Conservation (phyloP, 2,113 vertebrate genomes). For the Ammodytes dubius region DNA sequence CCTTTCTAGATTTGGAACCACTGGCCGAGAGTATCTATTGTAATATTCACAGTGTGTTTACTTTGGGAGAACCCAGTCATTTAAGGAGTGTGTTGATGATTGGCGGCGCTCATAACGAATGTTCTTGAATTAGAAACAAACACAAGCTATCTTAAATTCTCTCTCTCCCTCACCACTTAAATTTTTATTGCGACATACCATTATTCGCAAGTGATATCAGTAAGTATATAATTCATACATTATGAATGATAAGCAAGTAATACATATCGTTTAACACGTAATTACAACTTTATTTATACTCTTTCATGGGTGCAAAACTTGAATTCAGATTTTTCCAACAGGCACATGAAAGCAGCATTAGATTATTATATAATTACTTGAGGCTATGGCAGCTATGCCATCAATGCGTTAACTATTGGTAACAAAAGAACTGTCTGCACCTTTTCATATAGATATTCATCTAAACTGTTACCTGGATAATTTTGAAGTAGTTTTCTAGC, state of each 20-base stretch:
- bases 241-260: too few relatives aligned
- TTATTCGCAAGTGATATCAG: too few relatives aligned
- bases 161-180: neutral
- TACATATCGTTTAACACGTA: neutral
- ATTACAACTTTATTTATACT: neutral
- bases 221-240: too few relatives aligned
- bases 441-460: slow-evolving; percentile 11
- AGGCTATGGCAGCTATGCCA: slow-evolving; percentile 2
- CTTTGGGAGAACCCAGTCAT: neutral
- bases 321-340: neutral
- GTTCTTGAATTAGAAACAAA: neutral
- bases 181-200: slow-evolving; percentile 12
- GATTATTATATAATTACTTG: neutral
- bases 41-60: neutral
- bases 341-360: neutral
- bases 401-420: slow-evolving; percentile 24
- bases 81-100: neutral
- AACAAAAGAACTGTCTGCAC: slow-evolving; percentile 10
- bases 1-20: neutral
- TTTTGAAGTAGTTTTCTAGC: slow-evolving; percentile 23
- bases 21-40: neutral
- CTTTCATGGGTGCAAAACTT: neutral
- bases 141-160: neutral
- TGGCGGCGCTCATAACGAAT: neutral
- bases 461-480: slow-evolving; percentile 20